Evolutionary conservation across 2,888 invertebrate genomes (phyloP), one percentile per base, ranked within the genome.

Genomic region (Alcis repandata): DNA sequence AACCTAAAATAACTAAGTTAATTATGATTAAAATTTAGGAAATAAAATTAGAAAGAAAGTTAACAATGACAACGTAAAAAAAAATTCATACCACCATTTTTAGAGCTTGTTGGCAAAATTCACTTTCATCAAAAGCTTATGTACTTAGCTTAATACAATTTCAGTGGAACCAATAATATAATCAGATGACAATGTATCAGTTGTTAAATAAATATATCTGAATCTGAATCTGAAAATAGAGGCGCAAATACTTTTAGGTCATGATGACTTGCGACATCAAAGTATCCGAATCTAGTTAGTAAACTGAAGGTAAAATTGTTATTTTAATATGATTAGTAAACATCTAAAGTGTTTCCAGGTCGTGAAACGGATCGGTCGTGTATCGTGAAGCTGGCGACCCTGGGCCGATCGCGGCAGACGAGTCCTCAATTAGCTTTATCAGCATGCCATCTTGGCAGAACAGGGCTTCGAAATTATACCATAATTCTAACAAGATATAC

Each of bases 371-470:
- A 85, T 77, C 84, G 78, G 72, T 69, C 66, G 53, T 61, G 67
- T 65, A 76, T 89, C 89, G 88, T 89, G 89, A 78, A 69, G 67
- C 64, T 49, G 72, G 73, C 76, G 88, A 72, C 89, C 88, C 73
- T 88, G 89, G 85, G 75, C 66, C 67, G 73, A 75, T 82, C 79
- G 76, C 79, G 79, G 85, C 82, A 85, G 85, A 85, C 76, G 85
- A 82, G 80, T 76, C 80, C 75, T 78, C 79, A 80, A 82, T 82
- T 80, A 83, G 51, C 17, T 59, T 70, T 77, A 80, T 79, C 77
- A 71, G 68, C 57, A 65, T 62, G 51, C 54, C 63, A 69, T 74
- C 75, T 58, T 63, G 56, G 67, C 73, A 41, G 59, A 72, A 68
- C 69, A 67, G 69, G 71, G 71, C 73, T 77, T 70, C 54, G 56